Evolutionary conservation across 2,797 vertebrate species (phyloP).

Genomic region (Botia almorhae): DNA sequence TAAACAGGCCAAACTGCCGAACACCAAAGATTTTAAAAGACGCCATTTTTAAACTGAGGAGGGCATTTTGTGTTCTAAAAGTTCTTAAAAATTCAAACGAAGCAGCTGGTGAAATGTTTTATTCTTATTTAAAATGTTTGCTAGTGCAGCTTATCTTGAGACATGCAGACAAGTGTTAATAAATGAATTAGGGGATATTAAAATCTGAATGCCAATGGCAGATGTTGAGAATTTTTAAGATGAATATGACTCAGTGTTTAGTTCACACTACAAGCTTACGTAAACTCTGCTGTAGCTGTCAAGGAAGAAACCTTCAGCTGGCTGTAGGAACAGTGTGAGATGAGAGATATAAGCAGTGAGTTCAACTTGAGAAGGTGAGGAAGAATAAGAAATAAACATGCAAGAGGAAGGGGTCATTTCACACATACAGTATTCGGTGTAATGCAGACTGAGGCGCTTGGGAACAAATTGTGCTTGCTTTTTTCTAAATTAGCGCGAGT

Average conservation of each 20-base stretch:
- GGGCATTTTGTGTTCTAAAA: neutral
- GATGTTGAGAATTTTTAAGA: constrained; percentile 30
- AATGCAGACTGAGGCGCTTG: constrained; percentile 18
- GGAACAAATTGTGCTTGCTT: constrained; percentile 46
- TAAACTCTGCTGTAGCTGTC: constrained; percentile 42
- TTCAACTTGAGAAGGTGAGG: constrained; percentile 24
- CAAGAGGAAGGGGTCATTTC: constrained; percentile 48
- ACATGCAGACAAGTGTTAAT: constrained; percentile 24
- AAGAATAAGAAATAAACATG: constrained; percentile 31
- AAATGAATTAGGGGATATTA: constrained; percentile 41
- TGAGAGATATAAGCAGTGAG: neutral
- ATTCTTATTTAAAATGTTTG: constrained; percentile 18
- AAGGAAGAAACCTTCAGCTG: constrained; percentile 34
- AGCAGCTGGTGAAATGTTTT: neutral
- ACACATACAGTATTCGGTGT: constrained; percentile 19
- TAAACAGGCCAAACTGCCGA: neutral
- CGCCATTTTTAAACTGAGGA: neutral
- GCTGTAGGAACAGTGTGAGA: constrained; percentile 7
- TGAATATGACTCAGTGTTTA: constrained; percentile 45
- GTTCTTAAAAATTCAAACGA: constrained; percentile 4
- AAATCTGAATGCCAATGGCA: constrained; percentile 32
- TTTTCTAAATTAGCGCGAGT: constrained; percentile 41
- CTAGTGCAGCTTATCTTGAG: constrained; percentile 13
- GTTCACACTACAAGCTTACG: constrained; percentile 41
- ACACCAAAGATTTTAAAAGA: neutral